phyloP scores from a whole-genome alignment of 1,140 invertebrate species.

The Zaprionus ghesquierei region DNA sequence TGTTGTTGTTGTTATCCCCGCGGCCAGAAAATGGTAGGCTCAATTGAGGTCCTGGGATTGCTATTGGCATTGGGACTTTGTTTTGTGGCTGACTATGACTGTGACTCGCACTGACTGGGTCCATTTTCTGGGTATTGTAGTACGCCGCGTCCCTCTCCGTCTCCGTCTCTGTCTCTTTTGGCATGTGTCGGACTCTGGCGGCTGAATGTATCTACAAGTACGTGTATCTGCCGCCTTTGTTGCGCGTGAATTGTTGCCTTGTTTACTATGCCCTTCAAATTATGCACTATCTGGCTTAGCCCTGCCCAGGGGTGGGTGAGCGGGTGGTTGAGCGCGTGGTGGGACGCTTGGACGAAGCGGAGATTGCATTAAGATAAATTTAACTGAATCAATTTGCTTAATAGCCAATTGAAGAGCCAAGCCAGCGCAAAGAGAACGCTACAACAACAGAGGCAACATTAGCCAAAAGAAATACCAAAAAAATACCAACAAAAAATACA shows the following conservation, averaged over 20 bases:
- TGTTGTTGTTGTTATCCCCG: conserved; percentile 15
- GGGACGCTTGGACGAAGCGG: conserved; percentile 49
- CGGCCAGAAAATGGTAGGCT: conserved; percentile 46
- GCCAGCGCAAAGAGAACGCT: conserved; percentile 44
- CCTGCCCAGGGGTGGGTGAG: neutral
- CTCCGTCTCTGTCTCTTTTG: conserved; percentile 24
- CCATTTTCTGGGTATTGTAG: conserved; percentile 29
- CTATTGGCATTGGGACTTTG: conserved; percentile 57
- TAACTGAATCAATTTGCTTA: conserved; percentile 82
- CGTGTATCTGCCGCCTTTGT: conserved; percentile 58
- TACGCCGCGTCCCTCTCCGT: neutral
- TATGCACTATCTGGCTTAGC: conserved; percentile 66
- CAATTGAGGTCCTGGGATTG: conserved; percentile 58
- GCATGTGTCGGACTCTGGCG: conserved; percentile 59
- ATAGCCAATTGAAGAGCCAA: conserved; percentile 82
- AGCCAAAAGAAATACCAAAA: conserved; percentile 32
- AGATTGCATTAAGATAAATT: conserved; percentile 82
- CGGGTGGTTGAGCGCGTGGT: conserved; percentile 1
- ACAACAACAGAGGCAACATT: conserved; percentile 32
- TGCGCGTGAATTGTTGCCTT: conserved; percentile 79
- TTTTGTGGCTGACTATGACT: conserved; percentile 57
- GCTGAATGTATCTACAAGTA: conserved; percentile 52
- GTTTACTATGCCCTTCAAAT: conserved; percentile 81
- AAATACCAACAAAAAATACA: conserved; percentile 5
- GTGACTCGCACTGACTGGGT: conserved; percentile 38